phyloP scores from a whole-genome alignment of 2,888 invertebrate species.

The Pardosa pseudoannulata region DNA sequence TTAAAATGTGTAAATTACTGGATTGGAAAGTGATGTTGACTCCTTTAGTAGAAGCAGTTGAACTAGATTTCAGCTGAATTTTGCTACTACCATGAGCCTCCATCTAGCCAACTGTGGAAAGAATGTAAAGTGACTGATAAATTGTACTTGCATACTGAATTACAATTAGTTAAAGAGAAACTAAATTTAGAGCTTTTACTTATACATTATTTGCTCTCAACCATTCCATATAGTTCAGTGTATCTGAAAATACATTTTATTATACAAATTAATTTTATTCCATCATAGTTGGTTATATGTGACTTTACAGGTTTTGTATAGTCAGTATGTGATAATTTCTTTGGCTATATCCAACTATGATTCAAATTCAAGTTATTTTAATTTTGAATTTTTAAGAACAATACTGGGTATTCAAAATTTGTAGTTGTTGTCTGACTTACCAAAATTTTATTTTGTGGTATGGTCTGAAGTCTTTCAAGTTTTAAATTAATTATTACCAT shows the following conservation, averaged over 20 bases:
- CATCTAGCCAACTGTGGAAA: slow-evolving; percentile 22
- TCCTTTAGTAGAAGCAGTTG: slow-evolving; percentile 8
- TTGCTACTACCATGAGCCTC: neutral
- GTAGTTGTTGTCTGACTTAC: too few relatives aligned
- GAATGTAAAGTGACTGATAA: slow-evolving; percentile 14
- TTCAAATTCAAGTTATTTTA: neutral
- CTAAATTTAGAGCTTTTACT: slow-evolving; percentile 61
- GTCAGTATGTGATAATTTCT: slow-evolving; percentile 8
- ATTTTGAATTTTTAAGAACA: too few relatives aligned
- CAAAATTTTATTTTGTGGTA: neutral
- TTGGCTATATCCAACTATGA: neutral
- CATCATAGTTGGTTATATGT: neutral
- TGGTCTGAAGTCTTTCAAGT: slow-evolving; percentile 2
- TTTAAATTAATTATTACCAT: neutral
- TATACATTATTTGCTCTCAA: slow-evolving; percentile 60
- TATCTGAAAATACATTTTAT: neutral
- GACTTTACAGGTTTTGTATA: neutral
- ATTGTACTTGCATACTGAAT: slow-evolving; percentile 42
- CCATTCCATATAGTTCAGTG: slow-evolving; percentile 49
- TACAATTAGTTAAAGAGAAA: slow-evolving; percentile 55
- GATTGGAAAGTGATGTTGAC: neutral
- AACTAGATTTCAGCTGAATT: neutral
- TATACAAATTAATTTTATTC: neutral
- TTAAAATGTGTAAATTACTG: slow-evolving; percentile 13
- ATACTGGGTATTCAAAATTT: too few relatives aligned